Base-by-base conservation (phyloP, 2,113 vertebrate genomes). In the Cygnus atratus region DNA sequence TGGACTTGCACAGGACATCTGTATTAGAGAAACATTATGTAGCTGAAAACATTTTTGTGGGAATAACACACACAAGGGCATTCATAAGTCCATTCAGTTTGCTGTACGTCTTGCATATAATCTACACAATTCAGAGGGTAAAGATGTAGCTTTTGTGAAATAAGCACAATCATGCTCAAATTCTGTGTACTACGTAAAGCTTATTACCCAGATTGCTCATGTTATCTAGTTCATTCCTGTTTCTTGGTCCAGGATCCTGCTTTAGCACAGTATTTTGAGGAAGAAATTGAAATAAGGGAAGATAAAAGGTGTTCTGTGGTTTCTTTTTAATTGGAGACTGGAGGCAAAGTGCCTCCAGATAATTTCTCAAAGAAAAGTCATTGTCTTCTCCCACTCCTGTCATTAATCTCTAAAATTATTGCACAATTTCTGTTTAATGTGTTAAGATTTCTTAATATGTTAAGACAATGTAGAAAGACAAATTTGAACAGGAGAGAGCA, bases 371-470 rank as follows among this genome's bases (percentile, higher is more conserved):
- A 94, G 86, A 92, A 96, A 96, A 96, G 92, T 94, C 95, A 96
- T 96, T 97, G 93, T 97, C 92, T 97, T 97, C 93, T 96, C 77
- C 71, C 92, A 92, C 87, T 93, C 92, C 93, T 97, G 93, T 74
- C 92, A 96, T 97, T 97, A 96, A 97, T 96, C 93, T 96, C 87
- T 92, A 79, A 96, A 96, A 97, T 96, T 96, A 92, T 97, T 97
- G 95, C 95, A 94, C 93, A 96, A 96, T 96, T 95, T 96, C 92
- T 87, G 84, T 94, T 96, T 96, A 96, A 96, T 94, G 74, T 93
- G 89, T 95, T 95, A 95, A 93, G 95, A 97, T 95, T 95, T 97
- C 93, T 93, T 94, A 95, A 93, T 97, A 93, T 46, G 92, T 96
- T 96, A 95, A 96, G 92, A 96, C 87, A 97, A 94, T 85, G 92